phyloP scores from a whole-genome alignment of 35 echinoderm and acorn worm genomes.

The Stichopus chloronotus region DNA sequence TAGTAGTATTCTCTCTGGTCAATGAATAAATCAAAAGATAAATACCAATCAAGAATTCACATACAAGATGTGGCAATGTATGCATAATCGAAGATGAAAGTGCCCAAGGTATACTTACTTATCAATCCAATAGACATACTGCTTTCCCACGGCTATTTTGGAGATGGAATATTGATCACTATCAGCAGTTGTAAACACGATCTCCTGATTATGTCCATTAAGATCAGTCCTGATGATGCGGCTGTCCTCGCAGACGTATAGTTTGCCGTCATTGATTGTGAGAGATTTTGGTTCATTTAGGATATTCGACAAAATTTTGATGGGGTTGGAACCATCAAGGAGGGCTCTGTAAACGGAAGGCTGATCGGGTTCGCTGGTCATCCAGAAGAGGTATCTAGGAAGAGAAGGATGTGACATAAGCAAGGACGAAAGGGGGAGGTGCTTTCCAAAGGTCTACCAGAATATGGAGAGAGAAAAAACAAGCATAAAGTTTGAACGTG shows the following conservation, averaged over 20 bases:
- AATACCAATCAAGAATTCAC: no score
- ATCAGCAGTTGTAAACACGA: neutral
- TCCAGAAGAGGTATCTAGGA: constrained; percentile 83
- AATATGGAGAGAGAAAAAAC: no score
- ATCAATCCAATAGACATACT: constrained; percentile 91
- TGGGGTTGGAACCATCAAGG: constrained; percentile 67
- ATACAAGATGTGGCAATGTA: no score
- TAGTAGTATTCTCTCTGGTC: no score
- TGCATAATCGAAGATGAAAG: no score
- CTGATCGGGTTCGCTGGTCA: constrained; percentile 55
- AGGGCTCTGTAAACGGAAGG: constrained; percentile 61
- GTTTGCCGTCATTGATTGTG: constrained; percentile 62
- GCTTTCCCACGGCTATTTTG: constrained; percentile 69
- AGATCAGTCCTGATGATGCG: constrained; percentile 67
- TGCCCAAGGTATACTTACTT: constrained; percentile 58
- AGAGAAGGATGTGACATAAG: neutral
- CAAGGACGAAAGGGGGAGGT: no score
- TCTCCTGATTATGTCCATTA: constrained; percentile 37
- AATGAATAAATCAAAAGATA: no score
- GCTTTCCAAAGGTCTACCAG: no score
- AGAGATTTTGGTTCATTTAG: constrained; percentile 62
- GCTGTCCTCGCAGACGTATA: constrained; percentile 79
- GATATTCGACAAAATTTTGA: neutral
- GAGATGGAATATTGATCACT: constrained; percentile 49
- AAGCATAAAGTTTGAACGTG: no score